A percentile compares a stretch with the other conserved stretches of the same genome.
Evolutionary conservation across 2,113 vertebrate species (phyloP).

Genomic region (Zosterops pallidus): DNA sequence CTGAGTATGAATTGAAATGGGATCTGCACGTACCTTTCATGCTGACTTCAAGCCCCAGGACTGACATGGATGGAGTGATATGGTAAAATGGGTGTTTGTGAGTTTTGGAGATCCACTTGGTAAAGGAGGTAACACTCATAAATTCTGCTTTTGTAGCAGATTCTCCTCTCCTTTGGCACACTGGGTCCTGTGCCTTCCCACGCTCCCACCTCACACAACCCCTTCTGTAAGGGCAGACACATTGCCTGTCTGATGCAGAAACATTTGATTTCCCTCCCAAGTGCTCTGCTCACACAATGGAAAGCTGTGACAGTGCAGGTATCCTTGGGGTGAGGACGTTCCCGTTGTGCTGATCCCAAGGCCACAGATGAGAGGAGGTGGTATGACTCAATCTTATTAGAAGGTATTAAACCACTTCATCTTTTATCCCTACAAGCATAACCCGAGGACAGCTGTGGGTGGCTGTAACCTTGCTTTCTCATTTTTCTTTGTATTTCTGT

Average conservation of each 20-base stretch:
- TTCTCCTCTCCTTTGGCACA: background rate
- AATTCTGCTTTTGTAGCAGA: background rate
- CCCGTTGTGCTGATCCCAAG: background rate
- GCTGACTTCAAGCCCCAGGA: background rate
- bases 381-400: slow-evolving; percentile 13
- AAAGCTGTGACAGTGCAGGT: background rate
- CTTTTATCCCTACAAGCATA: slow-evolving; percentile 23
- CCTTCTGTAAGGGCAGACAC: background rate
- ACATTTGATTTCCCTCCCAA: background rate
- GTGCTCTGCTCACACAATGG: background rate
- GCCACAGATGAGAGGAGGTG: background rate
- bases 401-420: slow-evolving; percentile 54
- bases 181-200: background rate
- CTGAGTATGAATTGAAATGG: background rate
- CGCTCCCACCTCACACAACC: background rate
- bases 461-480: background rate
- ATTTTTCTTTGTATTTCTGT: slow-evolving; percentile 37
- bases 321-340: background rate
- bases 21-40: background rate
- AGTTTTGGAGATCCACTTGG: background rate
- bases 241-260: background rate
- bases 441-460: slow-evolving; percentile 24
- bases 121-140: background rate
- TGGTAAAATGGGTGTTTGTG: background rate
- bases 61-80: background rate